phyloP scores from a whole-genome alignment of 1,140 invertebrate genomes.

The Homalodisca vitripennis region DNA sequence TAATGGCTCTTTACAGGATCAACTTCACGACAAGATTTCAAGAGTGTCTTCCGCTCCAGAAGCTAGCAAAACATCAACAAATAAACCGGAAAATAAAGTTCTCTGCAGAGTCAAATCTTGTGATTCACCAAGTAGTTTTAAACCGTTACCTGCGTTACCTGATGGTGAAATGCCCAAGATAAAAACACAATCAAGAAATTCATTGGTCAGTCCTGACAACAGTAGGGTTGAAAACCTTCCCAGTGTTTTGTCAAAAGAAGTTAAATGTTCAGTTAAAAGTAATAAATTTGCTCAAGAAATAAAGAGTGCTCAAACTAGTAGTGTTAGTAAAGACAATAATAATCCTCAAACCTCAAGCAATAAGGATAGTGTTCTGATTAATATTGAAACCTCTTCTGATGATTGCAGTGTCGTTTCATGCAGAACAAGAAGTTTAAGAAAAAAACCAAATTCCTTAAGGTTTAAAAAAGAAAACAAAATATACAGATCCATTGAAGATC shows the following conservation, averaged over 20 bases:
- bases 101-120: background rate
- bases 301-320: slow-evolving; percentile 31
- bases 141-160: no score
- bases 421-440: background rate
- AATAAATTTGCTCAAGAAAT: slow-evolving; percentile 31
- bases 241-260: slow-evolving; percentile 1
- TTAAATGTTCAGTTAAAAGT: background rate
- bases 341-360: background rate
- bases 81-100: background rate
- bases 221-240: background rate
- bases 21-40: background rate
- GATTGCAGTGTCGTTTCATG: background rate
- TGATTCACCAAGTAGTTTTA: background rate
- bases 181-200: background rate
- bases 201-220: background rate
- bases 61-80: background rate
- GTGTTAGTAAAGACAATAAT: slow-evolving; percentile 23
- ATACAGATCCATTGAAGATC: slow-evolving; percentile 78
- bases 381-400: background rate
- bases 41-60: background rate
- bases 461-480: slow-evolving; percentile 31
- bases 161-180: background rate
- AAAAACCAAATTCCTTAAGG: slow-evolving; percentile 10
- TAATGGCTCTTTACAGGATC: background rate
- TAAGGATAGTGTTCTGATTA: slow-evolving; percentile 15